A percentile compares a stretch with the other conserved stretches of the same genome.
phyloP scores from a whole-genome alignment of 2,797 vertebrate species.

The Eleutherodactylus coqui region DNA sequence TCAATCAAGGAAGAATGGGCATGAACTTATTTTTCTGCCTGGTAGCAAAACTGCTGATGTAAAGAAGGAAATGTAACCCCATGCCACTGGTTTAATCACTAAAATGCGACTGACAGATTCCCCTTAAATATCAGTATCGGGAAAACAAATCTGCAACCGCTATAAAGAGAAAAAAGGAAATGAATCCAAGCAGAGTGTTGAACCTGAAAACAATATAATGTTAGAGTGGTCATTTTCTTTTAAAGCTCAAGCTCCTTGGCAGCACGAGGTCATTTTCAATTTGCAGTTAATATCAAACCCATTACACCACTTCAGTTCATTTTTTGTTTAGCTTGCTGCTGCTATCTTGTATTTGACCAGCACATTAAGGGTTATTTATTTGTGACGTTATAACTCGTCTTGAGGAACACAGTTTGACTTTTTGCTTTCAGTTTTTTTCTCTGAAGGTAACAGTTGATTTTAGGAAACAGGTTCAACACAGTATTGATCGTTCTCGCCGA shows the following conservation, averaged over 20 bases:
- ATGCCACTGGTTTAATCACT: no score
- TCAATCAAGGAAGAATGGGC: no score
- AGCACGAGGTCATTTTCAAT: not conserved
- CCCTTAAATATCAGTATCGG: no score
- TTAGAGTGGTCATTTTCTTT: not conserved
- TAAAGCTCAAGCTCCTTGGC: not conserved
- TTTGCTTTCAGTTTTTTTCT: slow-evolving; percentile 1
- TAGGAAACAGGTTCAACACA: slow-evolving; percentile 7
- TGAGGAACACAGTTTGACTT: slow-evolving; percentile 2
- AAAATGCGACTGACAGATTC: no score
- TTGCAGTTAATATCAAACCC: not conserved
- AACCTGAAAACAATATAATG: not conserved
- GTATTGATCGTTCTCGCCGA: not conserved
- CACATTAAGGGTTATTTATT: not conserved
- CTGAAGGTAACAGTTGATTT: slow-evolving; percentile 27
- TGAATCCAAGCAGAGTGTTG: not conserved
- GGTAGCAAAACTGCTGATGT: no score
- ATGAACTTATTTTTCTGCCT: no score
- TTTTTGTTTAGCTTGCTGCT: no score
- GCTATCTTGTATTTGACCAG: not conserved
- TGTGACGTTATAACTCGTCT: not conserved
- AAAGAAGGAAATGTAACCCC: no score
- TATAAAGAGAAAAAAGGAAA: not conserved
- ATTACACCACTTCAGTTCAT: not conserved
- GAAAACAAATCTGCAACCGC: no score